A percentile compares a stretch with the other conserved stretches of the same genome.
Conservation (phyloP, 2,113 vertebrate species). For the Butorides virescens region DNA sequence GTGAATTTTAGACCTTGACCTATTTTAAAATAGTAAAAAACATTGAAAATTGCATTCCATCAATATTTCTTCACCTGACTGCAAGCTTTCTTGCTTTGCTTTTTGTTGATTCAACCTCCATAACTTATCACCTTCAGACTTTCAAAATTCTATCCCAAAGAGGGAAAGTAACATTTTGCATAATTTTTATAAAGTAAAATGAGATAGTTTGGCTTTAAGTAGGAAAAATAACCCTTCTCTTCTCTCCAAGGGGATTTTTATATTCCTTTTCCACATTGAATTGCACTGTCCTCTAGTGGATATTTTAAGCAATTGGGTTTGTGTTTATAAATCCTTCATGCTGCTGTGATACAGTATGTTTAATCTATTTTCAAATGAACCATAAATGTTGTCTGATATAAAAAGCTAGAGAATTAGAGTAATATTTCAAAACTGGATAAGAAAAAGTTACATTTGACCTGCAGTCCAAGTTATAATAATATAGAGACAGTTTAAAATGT, state of each 20-base stretch:
- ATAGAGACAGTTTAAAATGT: neutral
- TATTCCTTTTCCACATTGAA: constrained; percentile 67
- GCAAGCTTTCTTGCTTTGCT: neutral
- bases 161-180: constrained; percentile 37
- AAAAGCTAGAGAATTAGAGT: neutral
- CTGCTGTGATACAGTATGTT: neutral
- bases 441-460: neutral
- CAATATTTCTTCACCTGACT: neutral
- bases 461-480: neutral
- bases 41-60: neutral
- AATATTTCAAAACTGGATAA: constrained; percentile 6
- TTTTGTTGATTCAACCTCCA: constrained; percentile 46
- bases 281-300: constrained; percentile 90
- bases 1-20: neutral
- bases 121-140: constrained; percentile 31
- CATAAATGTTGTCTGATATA: neutral
- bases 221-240: constrained; percentile 37
- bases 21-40: neutral
- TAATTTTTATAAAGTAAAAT: constrained; percentile 22
- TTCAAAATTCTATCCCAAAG: constrained; percentile 36
- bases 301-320: constrained; percentile 14
- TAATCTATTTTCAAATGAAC: constrained; percentile 23
- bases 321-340: neutral
- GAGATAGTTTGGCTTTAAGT: constrained; percentile 15
- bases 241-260: constrained; percentile 29